phyloP scores from a whole-genome alignment of 1,140 invertebrate genomes.

The Coelopa frigida region DNA sequence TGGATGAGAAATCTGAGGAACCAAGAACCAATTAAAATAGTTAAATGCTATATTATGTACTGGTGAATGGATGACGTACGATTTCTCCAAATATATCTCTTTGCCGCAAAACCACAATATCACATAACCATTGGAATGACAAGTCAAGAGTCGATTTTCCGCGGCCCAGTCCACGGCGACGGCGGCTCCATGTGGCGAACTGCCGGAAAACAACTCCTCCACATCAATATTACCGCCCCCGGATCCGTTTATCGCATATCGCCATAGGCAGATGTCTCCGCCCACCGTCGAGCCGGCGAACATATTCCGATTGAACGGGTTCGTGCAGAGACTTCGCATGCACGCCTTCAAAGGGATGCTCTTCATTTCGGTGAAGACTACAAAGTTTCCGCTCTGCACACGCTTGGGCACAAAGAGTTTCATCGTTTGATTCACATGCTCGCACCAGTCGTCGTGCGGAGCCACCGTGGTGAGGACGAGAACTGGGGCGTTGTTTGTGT shows the following conservation, averaged over 20 bases:
- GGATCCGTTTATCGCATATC: constrained; percentile 16
- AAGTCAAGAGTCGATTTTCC: constrained; percentile 28
- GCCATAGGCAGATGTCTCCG: constrained; percentile 36
- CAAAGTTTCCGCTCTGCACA: constrained; percentile 24
- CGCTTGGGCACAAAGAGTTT: constrained; percentile 33
- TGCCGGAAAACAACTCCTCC: constrained; percentile 22
- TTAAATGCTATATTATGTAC: too few relatives aligned
- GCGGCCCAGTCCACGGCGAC: constrained; percentile 31
- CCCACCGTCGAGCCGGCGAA: constrained; percentile 39
- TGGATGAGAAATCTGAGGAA: constrained; percentile 6
- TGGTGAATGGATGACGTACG: constrained; percentile 22
- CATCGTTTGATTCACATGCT: constrained; percentile 34
- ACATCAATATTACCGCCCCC: constrained; percentile 15
- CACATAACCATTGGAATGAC: constrained; percentile 32
- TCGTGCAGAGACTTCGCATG: constrained; percentile 28
- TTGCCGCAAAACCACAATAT: constrained; percentile 27
- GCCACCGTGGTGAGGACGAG: constrained; percentile 31
- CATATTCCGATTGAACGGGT: constrained; percentile 33
- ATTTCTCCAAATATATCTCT: constrained; percentile 28
- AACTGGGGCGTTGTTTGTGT: constrained; percentile 37
- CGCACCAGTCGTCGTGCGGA: constrained; percentile 40
- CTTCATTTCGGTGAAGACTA: constrained; percentile 27
- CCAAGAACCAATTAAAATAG: neutral
- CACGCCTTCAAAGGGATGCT: constrained; percentile 29
- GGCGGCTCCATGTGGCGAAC: constrained; percentile 27